phyloP scores from a whole-genome alignment of 2,888 invertebrate genomes.

The Hyposoter didymator region DNA sequence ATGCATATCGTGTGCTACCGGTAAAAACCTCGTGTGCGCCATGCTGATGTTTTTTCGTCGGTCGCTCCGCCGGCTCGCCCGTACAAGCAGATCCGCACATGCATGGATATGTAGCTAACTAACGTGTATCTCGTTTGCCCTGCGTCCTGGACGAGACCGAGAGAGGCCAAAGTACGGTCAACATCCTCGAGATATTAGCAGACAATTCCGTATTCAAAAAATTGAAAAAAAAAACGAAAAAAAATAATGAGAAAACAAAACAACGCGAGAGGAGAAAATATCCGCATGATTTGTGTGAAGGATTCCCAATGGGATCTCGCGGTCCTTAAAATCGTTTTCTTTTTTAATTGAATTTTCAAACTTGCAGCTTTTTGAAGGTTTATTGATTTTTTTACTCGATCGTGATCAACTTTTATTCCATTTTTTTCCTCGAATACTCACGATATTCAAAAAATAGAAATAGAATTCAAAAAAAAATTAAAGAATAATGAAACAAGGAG shows the following conservation, averaged over 20 bases:
- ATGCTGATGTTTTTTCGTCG: conserved; percentile 57
- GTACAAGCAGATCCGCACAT: conserved; percentile 11
- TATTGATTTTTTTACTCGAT: not conserved
- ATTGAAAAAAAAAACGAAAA: not conserved
- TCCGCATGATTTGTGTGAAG: not conserved
- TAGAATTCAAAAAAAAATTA: not conserved
- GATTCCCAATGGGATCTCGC: not conserved
- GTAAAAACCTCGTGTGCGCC: conserved; percentile 59
- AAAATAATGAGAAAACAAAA: not conserved
- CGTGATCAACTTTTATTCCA: not conserved
- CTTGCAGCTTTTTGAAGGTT: not conserved
- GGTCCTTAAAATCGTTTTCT: not conserved
- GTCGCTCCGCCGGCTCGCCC: not conserved
- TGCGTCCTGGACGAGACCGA: conserved; percentile 6
- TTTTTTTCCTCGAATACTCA: not conserved
- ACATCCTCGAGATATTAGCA: conserved; percentile 57
- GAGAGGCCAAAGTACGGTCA: conserved; percentile 41
- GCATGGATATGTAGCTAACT: conserved; percentile 13
- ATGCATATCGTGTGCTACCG: conserved; percentile 68
- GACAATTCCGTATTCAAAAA: conserved; percentile 6
- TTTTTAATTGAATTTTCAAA: not conserved
- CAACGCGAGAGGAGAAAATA: not conserved
- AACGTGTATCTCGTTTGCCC: conserved; percentile 29
- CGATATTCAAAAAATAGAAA: not conserved
- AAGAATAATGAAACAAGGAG: not conserved